These are phyloP conservation scores for Sitophilus oryzae DNA, from an alignment of 1,140 invertebrate species.

Conservation along the genomic window DNA sequence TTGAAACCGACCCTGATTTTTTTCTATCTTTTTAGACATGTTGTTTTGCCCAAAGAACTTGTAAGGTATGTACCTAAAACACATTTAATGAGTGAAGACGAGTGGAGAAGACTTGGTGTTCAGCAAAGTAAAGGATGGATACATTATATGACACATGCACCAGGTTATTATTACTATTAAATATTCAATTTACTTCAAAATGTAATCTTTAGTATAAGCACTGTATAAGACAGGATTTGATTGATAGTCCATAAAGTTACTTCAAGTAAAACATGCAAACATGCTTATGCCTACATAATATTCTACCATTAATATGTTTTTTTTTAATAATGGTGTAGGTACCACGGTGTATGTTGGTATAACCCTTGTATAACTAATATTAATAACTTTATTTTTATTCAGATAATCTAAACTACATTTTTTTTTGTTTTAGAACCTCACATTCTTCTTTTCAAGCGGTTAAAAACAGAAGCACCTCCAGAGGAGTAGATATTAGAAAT, in stretches of 20 bases:
- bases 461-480: background rate
- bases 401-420: background rate
- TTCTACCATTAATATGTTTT: no score
- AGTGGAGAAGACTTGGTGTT: constrained; percentile 89
- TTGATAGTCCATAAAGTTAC: no score
- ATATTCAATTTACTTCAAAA: no score
- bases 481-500: background rate
- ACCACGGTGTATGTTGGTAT: no score
- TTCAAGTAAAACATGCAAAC: no score
- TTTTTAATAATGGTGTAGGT: no score
- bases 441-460: background rate
- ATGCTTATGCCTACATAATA: no score
- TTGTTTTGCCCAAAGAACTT: constrained; percentile 84
- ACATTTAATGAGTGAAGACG: constrained; percentile 83
- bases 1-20: background rate
- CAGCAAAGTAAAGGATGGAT: constrained; percentile 93
- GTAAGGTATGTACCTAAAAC: constrained; percentile 83
- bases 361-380: no score
- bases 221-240: no score
- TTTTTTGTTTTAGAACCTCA: background rate
- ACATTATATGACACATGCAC: constrained; percentile 91
- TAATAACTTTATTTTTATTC: background rate
- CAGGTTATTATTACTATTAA: constrained; percentile 46
- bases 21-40: constrained; percentile 65
- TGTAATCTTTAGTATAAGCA: no score